These are phyloP conservation scores for Ophraella communa DNA, from an alignment of 2,888 invertebrate species.

Conservation along the genomic window DNA sequence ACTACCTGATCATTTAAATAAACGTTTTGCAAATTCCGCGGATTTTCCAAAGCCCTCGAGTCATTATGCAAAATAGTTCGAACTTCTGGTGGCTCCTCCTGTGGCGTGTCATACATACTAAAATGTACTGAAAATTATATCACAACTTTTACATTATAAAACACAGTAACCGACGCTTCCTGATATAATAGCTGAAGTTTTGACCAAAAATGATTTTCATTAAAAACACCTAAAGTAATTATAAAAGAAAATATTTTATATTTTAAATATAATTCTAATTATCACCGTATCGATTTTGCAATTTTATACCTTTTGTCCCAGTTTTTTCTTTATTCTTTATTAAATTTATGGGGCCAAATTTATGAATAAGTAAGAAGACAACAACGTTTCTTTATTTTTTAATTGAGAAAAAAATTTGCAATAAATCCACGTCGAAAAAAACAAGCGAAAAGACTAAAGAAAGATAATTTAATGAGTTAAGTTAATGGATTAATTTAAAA, in stretches of 20 bases:
- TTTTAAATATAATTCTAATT: no score
- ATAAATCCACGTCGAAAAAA: not conserved
- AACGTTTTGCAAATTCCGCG: constrained; percentile 55
- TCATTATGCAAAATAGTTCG: constrained; percentile 51
- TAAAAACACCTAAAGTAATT: no score
- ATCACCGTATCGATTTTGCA: not conserved
- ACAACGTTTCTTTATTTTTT: not conserved
- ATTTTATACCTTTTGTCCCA: not conserved
- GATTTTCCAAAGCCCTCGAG: constrained; percentile 50
- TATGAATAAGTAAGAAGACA: not conserved
- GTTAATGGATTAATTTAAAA: constrained; percentile 22
- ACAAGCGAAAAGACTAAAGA: constrained; percentile 14
- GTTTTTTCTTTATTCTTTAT: not conserved
- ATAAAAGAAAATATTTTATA: no score
- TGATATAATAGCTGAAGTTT: constrained; percentile 11
- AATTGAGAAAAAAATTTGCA: not conserved
- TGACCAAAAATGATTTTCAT: no score
- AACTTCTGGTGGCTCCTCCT: constrained; percentile 44
- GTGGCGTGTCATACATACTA: constrained; percentile 49
- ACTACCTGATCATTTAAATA: constrained; percentile 49
- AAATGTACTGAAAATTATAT: constrained; percentile 39
- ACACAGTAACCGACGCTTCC: constrained; percentile 1
- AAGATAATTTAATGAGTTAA: constrained; percentile 21
- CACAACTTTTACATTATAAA: constrained; percentile 31
- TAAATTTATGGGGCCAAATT: not conserved